Evolutionary conservation across 2,797 vertebrate genomes (phyloP).

Genomic region (Decapterus maruadsi): DNA sequence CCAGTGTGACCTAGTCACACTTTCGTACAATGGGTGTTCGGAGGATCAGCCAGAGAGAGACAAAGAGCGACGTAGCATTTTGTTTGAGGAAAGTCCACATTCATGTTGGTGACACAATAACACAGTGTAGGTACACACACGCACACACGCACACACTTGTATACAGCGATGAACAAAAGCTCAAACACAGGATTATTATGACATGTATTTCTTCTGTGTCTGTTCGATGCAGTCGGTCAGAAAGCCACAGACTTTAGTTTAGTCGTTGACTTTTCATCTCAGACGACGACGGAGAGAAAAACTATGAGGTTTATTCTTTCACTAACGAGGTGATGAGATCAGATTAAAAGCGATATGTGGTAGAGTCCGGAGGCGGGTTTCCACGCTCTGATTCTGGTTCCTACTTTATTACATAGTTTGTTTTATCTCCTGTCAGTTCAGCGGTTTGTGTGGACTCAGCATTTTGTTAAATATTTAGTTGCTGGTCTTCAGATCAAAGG

Average conservation of each 20-base stretch:
- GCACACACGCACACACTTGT: background rate
- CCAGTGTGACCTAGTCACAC: too few species aligned
- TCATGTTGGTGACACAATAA: background rate
- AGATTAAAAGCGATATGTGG: background rate
- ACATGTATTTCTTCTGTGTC: too few species aligned
- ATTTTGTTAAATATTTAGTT: background rate
- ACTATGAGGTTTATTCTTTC: too few species aligned
- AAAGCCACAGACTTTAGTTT: background rate
- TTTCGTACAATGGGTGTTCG: slow-evolving; percentile 5
- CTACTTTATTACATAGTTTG: background rate
- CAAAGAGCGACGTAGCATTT: background rate
- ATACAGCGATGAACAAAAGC: background rate
- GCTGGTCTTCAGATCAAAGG: background rate
- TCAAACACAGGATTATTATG: too few species aligned
- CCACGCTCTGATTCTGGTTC: background rate
- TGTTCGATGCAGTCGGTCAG: background rate
- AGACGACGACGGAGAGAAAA: too few species aligned
- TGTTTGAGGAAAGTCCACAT: background rate
- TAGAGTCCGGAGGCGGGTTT: background rate
- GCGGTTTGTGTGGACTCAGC: too few species aligned
- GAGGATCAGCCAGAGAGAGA: slow-evolving; percentile 16
- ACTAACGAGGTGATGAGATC: background rate
- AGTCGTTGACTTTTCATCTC: too few species aligned
- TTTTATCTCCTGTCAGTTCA: background rate
- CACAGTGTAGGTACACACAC: too few species aligned